Evolutionary conservation across 1,140 invertebrate genomes (phyloP).

Genomic region (Anadara kagoshimensis): DNA sequence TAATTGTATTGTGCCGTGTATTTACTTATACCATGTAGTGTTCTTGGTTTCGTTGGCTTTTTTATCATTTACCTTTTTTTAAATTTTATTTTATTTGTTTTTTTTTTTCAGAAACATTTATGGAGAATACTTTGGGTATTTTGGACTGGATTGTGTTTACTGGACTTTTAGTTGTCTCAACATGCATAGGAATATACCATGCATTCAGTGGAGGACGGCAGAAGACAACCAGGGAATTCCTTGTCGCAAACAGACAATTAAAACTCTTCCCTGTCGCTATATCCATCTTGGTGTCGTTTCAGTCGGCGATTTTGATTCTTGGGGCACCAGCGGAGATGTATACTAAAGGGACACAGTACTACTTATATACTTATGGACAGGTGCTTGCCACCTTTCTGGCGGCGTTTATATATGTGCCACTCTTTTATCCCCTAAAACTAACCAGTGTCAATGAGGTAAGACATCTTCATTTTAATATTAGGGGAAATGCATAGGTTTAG

Average conservation of each 20-base stretch:
- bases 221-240: conserved; percentile 86
- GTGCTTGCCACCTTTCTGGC: conserved; percentile 85
- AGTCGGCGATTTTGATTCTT: conserved; percentile 88
- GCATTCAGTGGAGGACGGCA: conserved; percentile 87
- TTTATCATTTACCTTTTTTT: too few relatives aligned
- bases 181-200: conserved; percentile 85
- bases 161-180: conserved; percentile 54
- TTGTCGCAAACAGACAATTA: conserved; percentile 85
- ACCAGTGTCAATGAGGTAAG: conserved; percentile 91
- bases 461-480: neutral
- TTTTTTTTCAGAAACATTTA: too few relatives aligned
- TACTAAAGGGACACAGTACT: conserved; percentile 51
- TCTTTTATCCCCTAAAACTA: conserved; percentile 89
- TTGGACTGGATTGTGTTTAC: conserved; percentile 40
- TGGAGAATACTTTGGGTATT: conserved; percentile 12
- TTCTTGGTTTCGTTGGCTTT: too few relatives aligned
- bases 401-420: conserved; percentile 87
- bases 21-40: too few relatives aligned
- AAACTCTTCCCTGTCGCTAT: conserved; percentile 76
- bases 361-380: conserved; percentile 23
- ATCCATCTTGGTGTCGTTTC: conserved; percentile 81
- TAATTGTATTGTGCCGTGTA: too few relatives aligned
- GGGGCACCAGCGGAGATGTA: conserved; percentile 56
- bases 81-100: too few relatives aligned
- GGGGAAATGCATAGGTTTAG: neutral